Evolutionary conservation across 2,113 vertebrate genomes (phyloP), one percentile per base, ranked within the genome.

Genomic region (Chroicocephalus ridibundus): DNA sequence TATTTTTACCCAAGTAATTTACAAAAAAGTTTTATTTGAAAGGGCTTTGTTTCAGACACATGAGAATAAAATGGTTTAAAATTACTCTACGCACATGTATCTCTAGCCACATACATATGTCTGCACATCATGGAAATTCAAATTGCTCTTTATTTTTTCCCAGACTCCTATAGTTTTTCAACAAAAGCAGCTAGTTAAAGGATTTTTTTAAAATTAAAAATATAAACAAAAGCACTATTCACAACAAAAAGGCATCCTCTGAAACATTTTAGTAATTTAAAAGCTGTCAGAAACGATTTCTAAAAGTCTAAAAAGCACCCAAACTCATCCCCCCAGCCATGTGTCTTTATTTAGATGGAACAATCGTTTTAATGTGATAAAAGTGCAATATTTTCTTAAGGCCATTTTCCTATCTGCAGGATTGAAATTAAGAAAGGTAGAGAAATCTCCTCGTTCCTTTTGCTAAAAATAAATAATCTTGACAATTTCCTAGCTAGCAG

Each of bases 251-350:
- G 13, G 4, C 47, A 79, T 13, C 5, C 24, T 24, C 83, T 5
- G 1, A 93, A 93, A 86, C 1, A 6, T 83, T 95, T 83, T 18
- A 91, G 38, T 49, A 44, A 70, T 94, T 82, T 75, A 62, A 93
- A 94, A 90, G 29, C 49, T 82, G 36, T 71, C 87, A 96, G 72
- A 96, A 96, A 96, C 58, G 27, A 96, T 95, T 96, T 96, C 82
- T 82, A 34, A 64, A 95, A 76, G 34, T 92, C 66, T 88, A 13
- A 92, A 93, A 54, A 4, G 4, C 66, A 51, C 11, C 36, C 75
- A 68, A 77, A 29, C 57, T 88, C 70, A 26, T 11, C 25, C 27
- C 6, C 0, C 12, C 6, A 13, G 18, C 27, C 19, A 51, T 20
- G 7, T 52, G 7, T 49, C 46, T 86, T 95, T 87, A 61, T 92